Evolutionary conservation across 2,113 vertebrate genomes (phyloP), one percentile per base, ranked within the genome.

Genomic region (Romanogobio albipinnatus): DNA sequence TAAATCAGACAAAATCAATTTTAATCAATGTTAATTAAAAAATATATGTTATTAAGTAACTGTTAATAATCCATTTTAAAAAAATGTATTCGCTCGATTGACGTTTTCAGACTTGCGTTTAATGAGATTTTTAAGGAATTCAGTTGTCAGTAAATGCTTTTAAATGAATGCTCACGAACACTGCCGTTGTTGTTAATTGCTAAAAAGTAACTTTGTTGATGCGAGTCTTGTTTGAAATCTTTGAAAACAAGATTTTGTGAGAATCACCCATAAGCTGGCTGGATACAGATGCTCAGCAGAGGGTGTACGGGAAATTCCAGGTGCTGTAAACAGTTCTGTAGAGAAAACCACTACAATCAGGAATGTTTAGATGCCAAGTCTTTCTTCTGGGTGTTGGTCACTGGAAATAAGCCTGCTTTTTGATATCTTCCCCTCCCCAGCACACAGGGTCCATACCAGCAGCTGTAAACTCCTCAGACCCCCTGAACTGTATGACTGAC

Each of bases 401-500:
- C 24, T 56, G 13, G 26, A 56, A 56, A 29, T 36, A 39, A 71
- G 24, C 33, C 49, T 33, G 73, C 15, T 45, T 26, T 74, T 76
- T 39, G 39, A 39, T 39, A 39, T 1, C 6, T 2, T 29, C 39
- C 39, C 5, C 39, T 5, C 36, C 36, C 39, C 39, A 39, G 6
- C 9, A 19, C 15, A 39, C 56, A 26, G 22, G 39, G 45, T 81
- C 45, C 82, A 24, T 33, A 83, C 83, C 77, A 71, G 83, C 85
- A 76, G 51, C 62, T 74, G 22, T 79, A 61, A 26, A 76, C 51
- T 84, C 58, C 71, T 13, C 33, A 43, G 81, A 26, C 64, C 49
- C 45, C 64, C 64, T 36, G 81, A 51, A 82, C 47, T 22, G 33
- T 82, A 73, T 74, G 86, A 90, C 87, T 88, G 91, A 93, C 89